Base-by-base conservation (phyloP, 2,797 vertebrate species). In the Catharus ustulatus region DNA sequence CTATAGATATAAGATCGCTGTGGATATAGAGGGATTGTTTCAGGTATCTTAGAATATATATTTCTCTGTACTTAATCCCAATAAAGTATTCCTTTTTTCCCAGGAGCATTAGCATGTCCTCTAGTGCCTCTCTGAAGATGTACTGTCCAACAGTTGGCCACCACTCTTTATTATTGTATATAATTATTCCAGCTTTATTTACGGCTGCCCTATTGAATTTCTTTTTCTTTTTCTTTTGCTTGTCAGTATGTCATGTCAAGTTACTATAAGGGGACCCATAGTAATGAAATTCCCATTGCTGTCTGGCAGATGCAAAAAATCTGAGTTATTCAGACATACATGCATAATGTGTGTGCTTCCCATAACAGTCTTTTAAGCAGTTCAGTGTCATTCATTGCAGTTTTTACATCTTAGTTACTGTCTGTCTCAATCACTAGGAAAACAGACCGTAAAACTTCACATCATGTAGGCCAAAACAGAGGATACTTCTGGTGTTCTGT, bases 361-460 rank as follows among this genome's bases (percentile, higher is more conserved):
- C 82, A 14, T 59, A 96, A 59, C 45, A 91, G 72, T 69, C 49
- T 84, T 92, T 63, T 63, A 81, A 91, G 40, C 52, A 76, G 38
- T 90, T 93, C 78, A 82, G 24, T 55, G 77, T 71, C 67, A 67
- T 73, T 88, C 66, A 67, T 40, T 78, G 34, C 32, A 59, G n/a
- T 43, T 95, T 94, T 95, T 90, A 89, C 49, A 83, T 83, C 84
- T 82, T 63, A 46, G 52, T 90, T 88, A 84, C 80, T 84, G 51
- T 87, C 75, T 94, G 23, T 36, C 67, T 93, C 86, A 87, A 71
- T 46, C 82, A 42, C 74, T 96, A 76, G 74, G 91, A 92, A 90
- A 95, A 79, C 11, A 94, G 52, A 82, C 74, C 63, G 27, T 79
- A 89, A 92, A 95, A 68, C 42, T 79, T 88, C 52, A 55, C 24